A percentile compares a stretch with the other conserved stretches of the same genome.
Conservation (phyloP, 2,797 vertebrate genomes). For the Cynopterus sphinx region DNA sequence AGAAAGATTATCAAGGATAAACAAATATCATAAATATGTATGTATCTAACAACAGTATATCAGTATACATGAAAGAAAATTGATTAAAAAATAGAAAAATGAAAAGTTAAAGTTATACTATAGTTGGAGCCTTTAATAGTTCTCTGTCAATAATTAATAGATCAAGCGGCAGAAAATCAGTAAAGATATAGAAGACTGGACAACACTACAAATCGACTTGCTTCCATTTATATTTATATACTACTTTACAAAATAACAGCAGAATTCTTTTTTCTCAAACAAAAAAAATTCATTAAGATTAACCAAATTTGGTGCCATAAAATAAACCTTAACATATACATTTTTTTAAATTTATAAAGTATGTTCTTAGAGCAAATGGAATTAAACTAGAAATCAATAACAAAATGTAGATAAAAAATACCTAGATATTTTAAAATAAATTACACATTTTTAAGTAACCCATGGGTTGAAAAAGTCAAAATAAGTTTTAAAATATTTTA, state of each 20-base stretch:
- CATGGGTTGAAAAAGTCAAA: not conserved
- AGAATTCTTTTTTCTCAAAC: not conserved
- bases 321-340: not conserved
- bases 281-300: not conserved
- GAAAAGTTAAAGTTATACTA: not conserved
- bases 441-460: not conserved
- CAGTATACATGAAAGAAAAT: not conserved
- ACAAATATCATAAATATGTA: not conserved
- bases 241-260: not conserved
- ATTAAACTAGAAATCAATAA: not conserved
- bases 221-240: not conserved
- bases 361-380: not conserved
- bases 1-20: not conserved
- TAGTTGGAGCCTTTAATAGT: not conserved
- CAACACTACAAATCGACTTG: not conserved
- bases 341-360: not conserved
- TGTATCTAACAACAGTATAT: not conserved
- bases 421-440: not conserved
- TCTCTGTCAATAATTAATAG: not conserved
- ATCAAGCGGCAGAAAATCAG: not conserved
- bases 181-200: not conserved
- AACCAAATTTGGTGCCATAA: not conserved
- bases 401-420: not conserved
- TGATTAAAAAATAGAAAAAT: not conserved
- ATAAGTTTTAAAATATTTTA: not conserved